Base-by-base conservation (phyloP, 1,140 invertebrate species). In the Steinernema feltiae region DNA sequence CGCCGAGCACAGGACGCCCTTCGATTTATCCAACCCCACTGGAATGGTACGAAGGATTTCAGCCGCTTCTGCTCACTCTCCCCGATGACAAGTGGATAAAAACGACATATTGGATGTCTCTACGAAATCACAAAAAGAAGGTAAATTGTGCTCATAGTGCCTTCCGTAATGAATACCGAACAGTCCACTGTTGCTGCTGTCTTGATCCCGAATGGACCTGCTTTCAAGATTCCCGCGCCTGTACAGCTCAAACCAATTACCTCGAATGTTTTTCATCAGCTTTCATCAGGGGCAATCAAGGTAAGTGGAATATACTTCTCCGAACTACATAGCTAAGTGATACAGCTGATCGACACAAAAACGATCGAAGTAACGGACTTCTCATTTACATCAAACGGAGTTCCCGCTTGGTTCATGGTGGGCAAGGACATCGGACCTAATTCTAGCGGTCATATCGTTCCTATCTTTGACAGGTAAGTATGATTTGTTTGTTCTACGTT, bases 371-470 rank as follows among this genome's bases (percentile, higher is more conserved):
- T 84, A 3, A 72, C 46, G 18, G 76, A 84, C 29, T 84, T 84
- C 32, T 74, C 72, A 1, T 71, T 85, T 17, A 35, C 70, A 30
- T 75, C 80, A 7, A 71, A 81, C 17, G 83, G 78, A 17, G 35
- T 82, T 46, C 78, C 84, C 15, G 71, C 76, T 18, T 84, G 83
- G 83, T 84, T 84, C 71, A 84, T 84, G 83, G 78, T 86, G 29
- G 83, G 83, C 15, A 86, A 83, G 69, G 83, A 84, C 41, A 81
- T 84, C 53, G 74, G 85, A 35, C 83, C 83, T 1, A 84, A 84
- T 71, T 69, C 32, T 17, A 77, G 76, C 27, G 83, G 83, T 30
- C 81, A 86, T 32, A 84, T 84, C 76, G 82, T 86, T 17, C 84
- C 83, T 0, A 30, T 84, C 17, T 84, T 76, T 72, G 74, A 86